Evolutionary conservation across 2,113 vertebrate genomes (phyloP).

Genomic region (Crotalus helleri): DNA sequence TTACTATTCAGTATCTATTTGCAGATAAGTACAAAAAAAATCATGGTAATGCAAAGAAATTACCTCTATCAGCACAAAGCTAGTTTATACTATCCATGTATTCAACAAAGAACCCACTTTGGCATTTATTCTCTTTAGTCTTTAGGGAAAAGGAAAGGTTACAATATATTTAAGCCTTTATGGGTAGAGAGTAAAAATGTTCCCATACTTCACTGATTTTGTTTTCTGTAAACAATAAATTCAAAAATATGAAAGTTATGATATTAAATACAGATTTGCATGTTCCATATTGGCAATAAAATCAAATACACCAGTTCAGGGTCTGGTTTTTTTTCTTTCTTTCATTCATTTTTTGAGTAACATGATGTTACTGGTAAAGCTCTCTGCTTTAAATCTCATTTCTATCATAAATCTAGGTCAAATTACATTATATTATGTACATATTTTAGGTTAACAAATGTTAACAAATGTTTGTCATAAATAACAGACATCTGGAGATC

Average conservation of each 20-base stretch:
- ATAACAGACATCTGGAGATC: neutral
- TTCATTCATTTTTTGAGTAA: neutral
- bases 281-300: neutral
- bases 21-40: neutral
- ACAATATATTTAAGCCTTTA: neutral
- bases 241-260: neutral
- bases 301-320: neutral
- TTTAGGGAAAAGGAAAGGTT: neutral
- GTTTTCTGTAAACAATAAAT: neutral
- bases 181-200: neutral
- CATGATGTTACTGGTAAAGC: neutral
- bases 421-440: neutral
- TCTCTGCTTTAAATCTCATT: neutral
- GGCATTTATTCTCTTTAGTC: neutral
- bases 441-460: neutral
- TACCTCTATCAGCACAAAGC: neutral
- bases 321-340: neutral
- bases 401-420: neutral
- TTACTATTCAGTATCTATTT: neutral
- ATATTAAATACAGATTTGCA: neutral
- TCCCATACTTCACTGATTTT: neutral
- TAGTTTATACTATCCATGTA: neutral
- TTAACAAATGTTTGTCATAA: neutral
- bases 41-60: neutral
- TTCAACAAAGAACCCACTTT: neutral